Evolutionary conservation across 2,113 vertebrate genomes (phyloP).

Genomic region (Pungitius pungitius): DNA sequence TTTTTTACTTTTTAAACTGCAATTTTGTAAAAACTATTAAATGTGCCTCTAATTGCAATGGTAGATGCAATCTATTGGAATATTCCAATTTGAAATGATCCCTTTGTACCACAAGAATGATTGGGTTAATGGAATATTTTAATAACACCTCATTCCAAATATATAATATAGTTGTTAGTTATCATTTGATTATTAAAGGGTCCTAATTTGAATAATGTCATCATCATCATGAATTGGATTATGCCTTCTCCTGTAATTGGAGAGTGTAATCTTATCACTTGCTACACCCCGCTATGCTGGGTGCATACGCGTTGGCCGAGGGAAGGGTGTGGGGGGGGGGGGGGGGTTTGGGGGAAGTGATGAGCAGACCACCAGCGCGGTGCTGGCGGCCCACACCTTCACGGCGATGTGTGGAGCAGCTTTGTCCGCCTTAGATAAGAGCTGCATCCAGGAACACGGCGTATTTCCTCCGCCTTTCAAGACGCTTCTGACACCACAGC

Average conservation of each 20-base stretch:
- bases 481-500: conserved; percentile 54
- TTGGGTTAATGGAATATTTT: conserved; percentile 3
- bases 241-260: not conserved
- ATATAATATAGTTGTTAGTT: not conserved
- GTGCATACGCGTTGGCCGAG: no score
- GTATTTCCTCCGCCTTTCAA: conserved; percentile 25
- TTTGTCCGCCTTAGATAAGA: conserved; percentile 64
- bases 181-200: conserved; percentile 3
- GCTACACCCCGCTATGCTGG: not conserved
- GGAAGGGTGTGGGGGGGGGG: not conserved
- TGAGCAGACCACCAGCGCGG: conserved; percentile 35
- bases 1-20: conserved; percentile 9
- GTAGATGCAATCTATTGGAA: not conserved
- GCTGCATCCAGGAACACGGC: conserved; percentile 39
- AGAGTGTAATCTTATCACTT: conserved; percentile 26
- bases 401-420: conserved; percentile 79
- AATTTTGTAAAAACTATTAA: not conserved
- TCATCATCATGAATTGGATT: not conserved
- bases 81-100: not conserved
- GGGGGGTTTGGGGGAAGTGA: conserved; percentile 3
- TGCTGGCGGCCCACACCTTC: conserved; percentile 58
- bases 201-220: conserved; percentile 6
- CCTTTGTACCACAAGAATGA: not conserved
- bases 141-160: not conserved
- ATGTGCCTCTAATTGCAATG: not conserved